Conservation (phyloP, 1,140 invertebrate species). For the Penaeus chinensis region DNA sequence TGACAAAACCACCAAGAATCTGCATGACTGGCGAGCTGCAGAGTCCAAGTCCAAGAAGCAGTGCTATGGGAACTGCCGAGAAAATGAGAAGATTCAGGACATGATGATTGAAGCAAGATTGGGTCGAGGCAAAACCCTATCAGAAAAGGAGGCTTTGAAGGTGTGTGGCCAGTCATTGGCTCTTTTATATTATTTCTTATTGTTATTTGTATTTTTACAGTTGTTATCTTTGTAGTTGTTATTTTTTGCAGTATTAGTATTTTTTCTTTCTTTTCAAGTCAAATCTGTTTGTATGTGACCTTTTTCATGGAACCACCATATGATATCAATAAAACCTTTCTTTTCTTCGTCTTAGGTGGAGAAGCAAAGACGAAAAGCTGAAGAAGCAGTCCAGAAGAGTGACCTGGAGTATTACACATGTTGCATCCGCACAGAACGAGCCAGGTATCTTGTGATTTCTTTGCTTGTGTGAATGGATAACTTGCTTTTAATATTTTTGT, state of each 20-base stretch:
- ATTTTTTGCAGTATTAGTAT: no score
- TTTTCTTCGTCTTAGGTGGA: slow-evolving; percentile 76
- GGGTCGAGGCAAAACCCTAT: slow-evolving; percentile 69
- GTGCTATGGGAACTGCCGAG: slow-evolving; percentile 83
- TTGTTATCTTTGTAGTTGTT: no score
- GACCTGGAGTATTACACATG: slow-evolving; percentile 94
- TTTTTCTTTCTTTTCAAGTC: no score
- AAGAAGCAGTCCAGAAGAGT: slow-evolving; percentile 87
- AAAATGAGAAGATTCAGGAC: slow-evolving; percentile 90
- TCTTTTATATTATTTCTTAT: no score
- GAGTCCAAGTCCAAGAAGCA: slow-evolving; percentile 87
- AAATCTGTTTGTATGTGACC: no score
- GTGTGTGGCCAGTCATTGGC: slow-evolving; percentile 65
- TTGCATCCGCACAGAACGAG: slow-evolving; percentile 87
- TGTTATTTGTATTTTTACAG: no score
- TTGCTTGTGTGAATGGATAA: background rate
- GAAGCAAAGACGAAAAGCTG: slow-evolving; percentile 88
- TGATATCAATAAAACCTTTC: background rate
- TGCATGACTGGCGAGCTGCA: slow-evolving; percentile 85
- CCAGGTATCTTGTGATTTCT: slow-evolving; percentile 72
- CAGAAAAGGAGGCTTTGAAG: slow-evolving; percentile 78
- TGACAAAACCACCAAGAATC: slow-evolving; percentile 84
- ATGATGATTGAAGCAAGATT: slow-evolving; percentile 68
- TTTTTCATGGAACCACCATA: no score
- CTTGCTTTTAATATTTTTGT: background rate